phyloP scores from a whole-genome alignment of 2,888 invertebrate genomes.

The Therioaphis trifolii region DNA sequence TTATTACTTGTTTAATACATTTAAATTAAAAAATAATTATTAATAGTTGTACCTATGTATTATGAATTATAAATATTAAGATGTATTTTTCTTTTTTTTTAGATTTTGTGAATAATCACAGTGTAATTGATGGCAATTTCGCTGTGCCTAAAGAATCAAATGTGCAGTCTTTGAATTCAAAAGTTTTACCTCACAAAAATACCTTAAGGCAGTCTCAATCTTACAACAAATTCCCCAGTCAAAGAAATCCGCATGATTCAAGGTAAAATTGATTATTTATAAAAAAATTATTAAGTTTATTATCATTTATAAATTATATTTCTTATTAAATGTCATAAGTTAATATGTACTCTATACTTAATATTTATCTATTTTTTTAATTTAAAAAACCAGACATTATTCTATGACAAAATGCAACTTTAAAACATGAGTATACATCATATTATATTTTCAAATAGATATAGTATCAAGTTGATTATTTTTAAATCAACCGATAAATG shows the following conservation, averaged over 20 bases:
- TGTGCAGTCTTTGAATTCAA: neutral
- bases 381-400: too few relatives aligned
- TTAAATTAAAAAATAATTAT: too few relatives aligned
- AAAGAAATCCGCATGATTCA: conserved; percentile 45
- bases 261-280: conserved; percentile 38
- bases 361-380: neutral
- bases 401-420: too few relatives aligned
- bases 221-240: conserved; percentile 35
- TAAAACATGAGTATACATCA: too few relatives aligned
- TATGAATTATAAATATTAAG: neutral
- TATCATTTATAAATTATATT: neutral
- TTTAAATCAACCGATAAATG: too few relatives aligned
- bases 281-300: neutral
- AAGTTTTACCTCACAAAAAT: conserved; percentile 42
- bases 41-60: too few relatives aligned
- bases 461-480: too few relatives aligned
- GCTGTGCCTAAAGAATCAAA: conserved; percentile 43
- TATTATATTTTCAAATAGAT: too few relatives aligned
- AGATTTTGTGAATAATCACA: conserved; percentile 44
- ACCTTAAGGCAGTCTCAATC: conserved; percentile 47
- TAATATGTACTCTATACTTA: neutral
- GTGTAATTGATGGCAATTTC: conserved; percentile 21
- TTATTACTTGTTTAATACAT: too few relatives aligned
- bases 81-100: neutral
- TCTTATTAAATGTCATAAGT: neutral